Percentiles rank a stretch among this genome's conserved stretches.
These are phyloP conservation scores for Brachypodius melanocephalos DNA, from an alignment of 2,113 vertebrate species.

Conservation along the genomic window DNA sequence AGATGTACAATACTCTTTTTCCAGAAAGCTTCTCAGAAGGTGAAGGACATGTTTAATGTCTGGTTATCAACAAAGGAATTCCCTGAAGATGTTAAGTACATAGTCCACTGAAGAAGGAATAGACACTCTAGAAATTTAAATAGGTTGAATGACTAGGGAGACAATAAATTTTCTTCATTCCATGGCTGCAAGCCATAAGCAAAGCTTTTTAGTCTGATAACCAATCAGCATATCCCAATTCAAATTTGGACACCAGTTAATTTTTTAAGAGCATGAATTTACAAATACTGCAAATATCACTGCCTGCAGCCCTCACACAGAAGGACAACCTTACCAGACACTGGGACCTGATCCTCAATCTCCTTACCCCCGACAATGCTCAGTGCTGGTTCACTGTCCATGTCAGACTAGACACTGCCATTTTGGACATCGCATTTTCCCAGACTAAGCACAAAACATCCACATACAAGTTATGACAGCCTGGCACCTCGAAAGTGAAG, in stretches of 20 bases:
- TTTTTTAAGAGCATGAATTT: not conserved
- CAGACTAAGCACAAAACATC: not conserved
- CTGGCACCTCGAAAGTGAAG: not conserved
- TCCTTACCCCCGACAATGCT: fast-evolving
- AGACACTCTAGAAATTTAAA: not conserved
- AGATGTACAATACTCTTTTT: not conserved
- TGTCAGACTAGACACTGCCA: not conserved
- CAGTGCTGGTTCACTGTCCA: not conserved
- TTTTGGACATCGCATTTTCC: not conserved
- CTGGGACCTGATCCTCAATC: fast-evolving
- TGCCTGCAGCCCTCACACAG: not conserved
- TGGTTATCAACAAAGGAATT: not conserved
- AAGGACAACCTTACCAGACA: fast-evolving
- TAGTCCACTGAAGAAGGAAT: not conserved
- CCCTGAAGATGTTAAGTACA: not conserved
- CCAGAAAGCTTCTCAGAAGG: not conserved
- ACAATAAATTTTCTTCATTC: not conserved
- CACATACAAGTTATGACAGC: not conserved
- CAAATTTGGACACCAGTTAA: not conserved
- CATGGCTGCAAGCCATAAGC: not conserved
- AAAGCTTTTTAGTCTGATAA: not conserved
- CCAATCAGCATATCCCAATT: not conserved
- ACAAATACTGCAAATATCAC: not conserved
- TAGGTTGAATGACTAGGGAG: not conserved
- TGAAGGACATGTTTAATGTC: not conserved